A percentile compares a stretch with the other conserved stretches of the same genome.
Conservation (phyloP, 2,888 invertebrate species). For the Nemurella pictetii region DNA sequence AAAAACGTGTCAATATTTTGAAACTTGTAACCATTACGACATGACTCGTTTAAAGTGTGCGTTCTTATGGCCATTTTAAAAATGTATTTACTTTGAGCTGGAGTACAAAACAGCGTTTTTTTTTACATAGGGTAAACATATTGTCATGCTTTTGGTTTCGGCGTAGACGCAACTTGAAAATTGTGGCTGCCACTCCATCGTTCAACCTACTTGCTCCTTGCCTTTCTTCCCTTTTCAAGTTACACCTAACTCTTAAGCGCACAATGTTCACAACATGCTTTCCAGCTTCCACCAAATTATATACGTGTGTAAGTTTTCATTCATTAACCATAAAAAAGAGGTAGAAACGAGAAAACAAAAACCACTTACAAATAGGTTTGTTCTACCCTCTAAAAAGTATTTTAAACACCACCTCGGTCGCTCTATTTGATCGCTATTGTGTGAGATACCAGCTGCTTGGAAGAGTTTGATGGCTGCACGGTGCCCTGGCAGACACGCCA, state of each 20-base stretch:
- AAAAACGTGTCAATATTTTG: not conserved
- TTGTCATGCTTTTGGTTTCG: not conserved
- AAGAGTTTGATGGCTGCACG: not conserved
- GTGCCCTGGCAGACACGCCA: not conserved
- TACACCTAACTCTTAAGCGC: not conserved
- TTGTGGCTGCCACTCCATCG: not conserved
- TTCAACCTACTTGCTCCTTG: not conserved
- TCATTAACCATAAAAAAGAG: not conserved
- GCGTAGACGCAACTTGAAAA: not conserved
- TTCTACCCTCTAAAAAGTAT: not conserved
- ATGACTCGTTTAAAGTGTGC: too few relatives aligned
- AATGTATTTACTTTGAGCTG: too few relatives aligned
- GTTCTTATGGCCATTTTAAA: too few relatives aligned
- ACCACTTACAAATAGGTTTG: not conserved
- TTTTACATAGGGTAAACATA: not conserved
- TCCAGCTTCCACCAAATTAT: not conserved
- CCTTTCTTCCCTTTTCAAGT: not conserved
- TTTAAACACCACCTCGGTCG: not conserved
- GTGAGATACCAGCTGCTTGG: not conserved
- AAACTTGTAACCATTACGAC: not conserved
- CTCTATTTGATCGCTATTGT: not conserved
- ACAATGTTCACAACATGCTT: not conserved
- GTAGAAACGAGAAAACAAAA: not conserved
- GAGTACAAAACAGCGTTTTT: not conserved
- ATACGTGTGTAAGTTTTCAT: not conserved